Evolutionary conservation across 2,797 vertebrate genomes (phyloP), one percentile per base, ranked within the genome.

Genomic region (Karalla daura): DNA sequence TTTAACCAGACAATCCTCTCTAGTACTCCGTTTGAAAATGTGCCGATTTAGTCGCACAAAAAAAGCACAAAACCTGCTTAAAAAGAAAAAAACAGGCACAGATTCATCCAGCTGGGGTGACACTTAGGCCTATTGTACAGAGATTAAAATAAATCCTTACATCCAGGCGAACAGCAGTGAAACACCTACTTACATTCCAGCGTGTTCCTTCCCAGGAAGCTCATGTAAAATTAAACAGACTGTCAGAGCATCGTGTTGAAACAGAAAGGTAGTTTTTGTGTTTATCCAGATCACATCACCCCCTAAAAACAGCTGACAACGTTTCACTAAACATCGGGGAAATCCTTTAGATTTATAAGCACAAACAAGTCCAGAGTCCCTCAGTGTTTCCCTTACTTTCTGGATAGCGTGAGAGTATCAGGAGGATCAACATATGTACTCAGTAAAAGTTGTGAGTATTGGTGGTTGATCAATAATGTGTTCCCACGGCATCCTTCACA

Each of bases 61-160:
- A 53, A 56, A 4, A 15, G 17, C 3, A 30, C 4, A 24, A 50
- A 41, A 27, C 3, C 13, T 20, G 17, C 6, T 27, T 7, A 1
- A 12, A 17, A 40, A 41, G 2, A 40, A 40, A 2, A 15, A 39
- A 58, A 46, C n/a, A n/a, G 20, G 21, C 20, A 32, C 14, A 2
- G 5, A 39, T 67, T 63, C 27, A 49, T 20, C 33, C 30, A 52
- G 45, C 27, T 25, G n/a, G 40, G 20, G 12, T 55, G 53, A 55
- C 39, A 50, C 63, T 51, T 46, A 18, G 27, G 18, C 54, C 20
- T 54, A 28, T 32, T 60, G 17, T 39, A 12, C 35, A 45, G 40
- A 73, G 51, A 70, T 60, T 30, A 56, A 10, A 70, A 61, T 64
- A 61, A 70, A 70, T 67, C 47, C 41, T 55, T 28, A 24, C 21